Evolutionary conservation across 2,888 invertebrate genomes (phyloP).

Genomic region (Agrochola litura): DNA sequence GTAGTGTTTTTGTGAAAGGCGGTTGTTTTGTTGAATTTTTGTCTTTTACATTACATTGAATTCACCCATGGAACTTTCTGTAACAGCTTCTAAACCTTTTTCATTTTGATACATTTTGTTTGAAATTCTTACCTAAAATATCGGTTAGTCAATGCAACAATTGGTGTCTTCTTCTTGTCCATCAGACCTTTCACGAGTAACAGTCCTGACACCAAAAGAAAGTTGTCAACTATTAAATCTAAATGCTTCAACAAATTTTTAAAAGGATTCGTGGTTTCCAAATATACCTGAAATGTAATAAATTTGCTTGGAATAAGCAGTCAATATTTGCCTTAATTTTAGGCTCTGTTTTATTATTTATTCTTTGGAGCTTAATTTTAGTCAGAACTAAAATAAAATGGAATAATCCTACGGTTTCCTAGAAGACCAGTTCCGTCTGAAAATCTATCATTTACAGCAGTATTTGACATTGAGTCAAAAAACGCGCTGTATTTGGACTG

Average conservation of each 20-base stretch:
- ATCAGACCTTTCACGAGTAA: slow-evolving; percentile 37
- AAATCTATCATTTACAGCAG: too few relatives aligned
- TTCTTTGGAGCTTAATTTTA: too few relatives aligned
- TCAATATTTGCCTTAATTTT: too few relatives aligned
- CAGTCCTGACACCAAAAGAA: slow-evolving; percentile 46
- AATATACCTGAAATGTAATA: slow-evolving; percentile 6
- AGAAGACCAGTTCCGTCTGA: too few relatives aligned
- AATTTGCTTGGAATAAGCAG: neutral
- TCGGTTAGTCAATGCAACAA: slow-evolving; percentile 24
- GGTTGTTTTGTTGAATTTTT: too few relatives aligned
- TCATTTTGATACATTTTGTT: neutral
- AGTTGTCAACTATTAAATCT: slow-evolving; percentile 43
- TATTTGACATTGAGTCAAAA: too few relatives aligned
- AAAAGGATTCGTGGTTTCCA: neutral
- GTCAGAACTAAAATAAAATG: too few relatives aligned
- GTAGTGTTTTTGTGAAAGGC: too few relatives aligned
- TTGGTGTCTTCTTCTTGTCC: slow-evolving; percentile 47
- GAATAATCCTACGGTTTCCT: too few relatives aligned
- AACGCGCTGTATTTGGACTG: too few relatives aligned
- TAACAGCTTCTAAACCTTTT: neutral
- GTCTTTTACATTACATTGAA: neutral
- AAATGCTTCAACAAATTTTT: slow-evolving; percentile 23
- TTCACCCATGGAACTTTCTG: neutral
- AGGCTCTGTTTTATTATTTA: too few relatives aligned
- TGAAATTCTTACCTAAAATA: slow-evolving; percentile 44